phyloP scores from a whole-genome alignment of 2,797 vertebrate genomes.

The Centroberyx gerrardi region DNA sequence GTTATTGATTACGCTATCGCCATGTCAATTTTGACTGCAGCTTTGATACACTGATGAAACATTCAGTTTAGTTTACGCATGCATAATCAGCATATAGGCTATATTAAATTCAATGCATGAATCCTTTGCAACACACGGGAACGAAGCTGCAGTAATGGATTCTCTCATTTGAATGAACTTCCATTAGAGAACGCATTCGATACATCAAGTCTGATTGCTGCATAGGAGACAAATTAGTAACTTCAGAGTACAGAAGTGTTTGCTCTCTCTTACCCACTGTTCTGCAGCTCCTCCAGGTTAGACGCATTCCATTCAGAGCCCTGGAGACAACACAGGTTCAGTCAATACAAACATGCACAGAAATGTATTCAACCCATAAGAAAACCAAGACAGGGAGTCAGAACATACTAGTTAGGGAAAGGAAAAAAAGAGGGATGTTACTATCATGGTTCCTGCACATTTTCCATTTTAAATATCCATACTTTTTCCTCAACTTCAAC shows the following conservation, averaged over 20 bases:
- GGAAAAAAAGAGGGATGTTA: background rate
- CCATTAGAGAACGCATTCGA: background rate
- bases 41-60: too few species aligned
- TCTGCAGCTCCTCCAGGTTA: conserved; percentile 97
- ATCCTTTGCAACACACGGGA: too few species aligned
- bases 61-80: too few species aligned
- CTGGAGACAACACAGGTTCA: conserved; percentile 77
- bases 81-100: too few species aligned
- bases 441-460: too few species aligned
- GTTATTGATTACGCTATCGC: background rate
- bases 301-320: conserved; percentile 99
- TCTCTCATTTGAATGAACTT: background rate
- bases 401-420: background rate
- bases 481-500: too few species aligned
- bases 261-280: conserved; percentile 91
- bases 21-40: too few species aligned
- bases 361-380: background rate
- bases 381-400: background rate
- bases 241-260: background rate
- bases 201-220: background rate
- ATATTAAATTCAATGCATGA: too few species aligned
- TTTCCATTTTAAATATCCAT: too few species aligned
- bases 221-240: background rate
- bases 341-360: conserved; percentile 14
- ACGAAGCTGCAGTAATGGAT: background rate